Base-by-base conservation (phyloP, 2,888 invertebrate species). In the Dugesia japonica region DNA sequence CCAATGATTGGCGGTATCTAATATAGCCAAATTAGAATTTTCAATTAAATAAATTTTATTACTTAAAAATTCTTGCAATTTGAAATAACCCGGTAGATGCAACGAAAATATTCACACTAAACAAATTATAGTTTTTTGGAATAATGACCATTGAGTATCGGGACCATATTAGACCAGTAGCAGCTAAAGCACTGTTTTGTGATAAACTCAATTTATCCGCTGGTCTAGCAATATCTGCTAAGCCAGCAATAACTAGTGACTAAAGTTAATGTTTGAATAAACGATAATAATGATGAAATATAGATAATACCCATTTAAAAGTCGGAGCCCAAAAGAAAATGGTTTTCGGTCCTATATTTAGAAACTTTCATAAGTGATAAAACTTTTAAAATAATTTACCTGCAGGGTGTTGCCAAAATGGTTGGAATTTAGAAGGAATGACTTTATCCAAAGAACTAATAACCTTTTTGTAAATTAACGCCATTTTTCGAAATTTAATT, bases 51-150 rank as follows among this genome's bases (percentile, higher is more conserved):
- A n/a, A n/a, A n/a, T n/a, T n/a, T n/a, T n/a, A n/a, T n/a, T n/a
- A n/a, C n/a, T n/a, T n/a, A 78, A 78, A 80, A 77, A 87, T 92
- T 82, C 94, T 88, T 42, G 86, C 84, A 23, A 94, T 85, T 85
- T 97, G 95, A 81, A 90, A 90, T 0, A 90, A 79, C 80, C 91
- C 93, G 1, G 93, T 94, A 0, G 88, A 81, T 0, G 90, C 94
- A n/a, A 98, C 93, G 86, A 98, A 97, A 4, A 94, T 87, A 86
- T 98, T 98, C 7, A 98, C 98, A 80, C 92, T 90, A 83, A 95
- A 93, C 7, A 98, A 87, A 81, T 90, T 90, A 85, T 90, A 94
- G 85, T 98, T 98, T 86, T 92, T 94, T 0, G 98, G 98, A 81
- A 90, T 92, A 82, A 98, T 97, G 27, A 94, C 94, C 79, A 97